phyloP scores from a whole-genome alignment of 30 jellyfish, hydroid and myxozoan species.

The Hydractinia echinata region DNA sequence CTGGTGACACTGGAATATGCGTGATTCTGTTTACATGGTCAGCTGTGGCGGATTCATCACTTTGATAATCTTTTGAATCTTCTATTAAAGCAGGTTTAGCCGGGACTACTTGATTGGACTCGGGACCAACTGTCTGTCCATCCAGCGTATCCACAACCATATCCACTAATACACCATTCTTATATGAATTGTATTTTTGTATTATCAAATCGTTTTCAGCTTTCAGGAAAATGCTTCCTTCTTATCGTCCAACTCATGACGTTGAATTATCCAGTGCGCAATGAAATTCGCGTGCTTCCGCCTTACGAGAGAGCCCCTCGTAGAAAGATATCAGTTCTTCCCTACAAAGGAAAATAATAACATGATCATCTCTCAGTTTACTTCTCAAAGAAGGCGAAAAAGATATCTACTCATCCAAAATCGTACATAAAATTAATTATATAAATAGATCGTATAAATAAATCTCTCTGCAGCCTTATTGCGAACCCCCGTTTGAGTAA shows the following conservation, averaged over 20 bases:
- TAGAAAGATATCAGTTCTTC: constrained; percentile 58
- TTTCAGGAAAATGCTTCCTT: constrained; percentile 44
- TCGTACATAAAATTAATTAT: too few species aligned
- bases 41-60: background rate
- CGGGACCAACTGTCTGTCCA: background rate
- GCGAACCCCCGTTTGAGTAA: too few species aligned
- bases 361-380: background rate
- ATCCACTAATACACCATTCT: background rate
- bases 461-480: too few species aligned
- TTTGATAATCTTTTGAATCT: background rate
- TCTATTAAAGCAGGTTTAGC: background rate
- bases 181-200: constrained; percentile 18
- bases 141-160: background rate
- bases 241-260: constrained; percentile 55
- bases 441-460: too few species aligned
- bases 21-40: background rate
- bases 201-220: constrained; percentile 14
- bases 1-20: background rate
- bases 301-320: constrained; percentile 51
- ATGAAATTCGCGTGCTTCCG: constrained; percentile 61
- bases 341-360: constrained; percentile 35
- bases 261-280: constrained; percentile 72
- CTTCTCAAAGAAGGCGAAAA: too few species aligned
- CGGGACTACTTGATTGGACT: background rate
- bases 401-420: too few species aligned